A percentile compares a stretch with the other conserved stretches of the same genome.
These are phyloP conservation scores for Sapayoa aenigma DNA, from an alignment of 2,113 vertebrate genomes.

Conservation along the genomic window DNA sequence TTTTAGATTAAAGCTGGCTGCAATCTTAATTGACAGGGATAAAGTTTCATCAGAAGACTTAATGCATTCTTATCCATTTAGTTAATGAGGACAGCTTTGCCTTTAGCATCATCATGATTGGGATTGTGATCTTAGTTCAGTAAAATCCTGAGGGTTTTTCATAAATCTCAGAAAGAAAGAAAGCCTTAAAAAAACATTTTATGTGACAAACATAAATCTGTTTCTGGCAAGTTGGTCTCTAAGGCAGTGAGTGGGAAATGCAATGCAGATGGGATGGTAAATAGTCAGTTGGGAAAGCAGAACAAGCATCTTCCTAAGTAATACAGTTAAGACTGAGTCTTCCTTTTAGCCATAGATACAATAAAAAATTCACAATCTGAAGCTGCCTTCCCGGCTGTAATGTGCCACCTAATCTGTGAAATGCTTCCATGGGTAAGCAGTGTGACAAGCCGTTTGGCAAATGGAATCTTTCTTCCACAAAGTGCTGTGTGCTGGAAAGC, in stretches of 20 bases:
- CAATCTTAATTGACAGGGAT: background rate
- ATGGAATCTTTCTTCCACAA: background rate
- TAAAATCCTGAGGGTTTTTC: background rate
- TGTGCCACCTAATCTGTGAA: background rate
- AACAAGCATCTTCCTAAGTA: background rate
- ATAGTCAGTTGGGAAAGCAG: background rate
- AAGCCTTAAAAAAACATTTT: background rate
- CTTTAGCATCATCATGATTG: background rate
- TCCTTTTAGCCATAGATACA: too few relatives aligned
- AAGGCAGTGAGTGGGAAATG: background rate
- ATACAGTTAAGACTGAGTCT: background rate
- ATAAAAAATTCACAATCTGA: background rate
- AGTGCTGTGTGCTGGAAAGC: background rate
- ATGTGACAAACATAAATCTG: background rate
- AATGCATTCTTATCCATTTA: background rate
- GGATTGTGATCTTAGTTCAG: background rate
- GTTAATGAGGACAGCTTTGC: background rate
- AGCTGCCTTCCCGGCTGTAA: background rate
- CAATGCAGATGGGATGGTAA: background rate
- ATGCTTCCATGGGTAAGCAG: background rate
- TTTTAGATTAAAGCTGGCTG: constrained; percentile 1
- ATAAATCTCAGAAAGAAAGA: background rate
- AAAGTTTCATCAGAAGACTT: background rate
- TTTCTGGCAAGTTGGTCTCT: background rate
- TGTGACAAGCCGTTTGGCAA: background rate